A percentile compares a stretch with the other conserved stretches of the same genome.
phyloP scores from a whole-genome alignment of 1,140 invertebrate species.

The Pteromalus puparum region DNA sequence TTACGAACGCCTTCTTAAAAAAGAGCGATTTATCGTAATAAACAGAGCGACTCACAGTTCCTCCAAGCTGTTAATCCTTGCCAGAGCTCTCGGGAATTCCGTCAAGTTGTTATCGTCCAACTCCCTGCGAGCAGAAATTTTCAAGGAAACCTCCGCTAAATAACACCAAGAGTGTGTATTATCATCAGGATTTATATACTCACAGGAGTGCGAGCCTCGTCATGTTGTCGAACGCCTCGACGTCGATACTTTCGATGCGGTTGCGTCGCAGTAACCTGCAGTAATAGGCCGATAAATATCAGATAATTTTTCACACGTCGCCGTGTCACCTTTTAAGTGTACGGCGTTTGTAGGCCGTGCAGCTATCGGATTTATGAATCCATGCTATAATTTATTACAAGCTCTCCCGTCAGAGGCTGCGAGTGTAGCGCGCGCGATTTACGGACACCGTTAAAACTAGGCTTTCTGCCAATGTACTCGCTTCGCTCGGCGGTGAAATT shows the following conservation, averaged over 20 bases:
- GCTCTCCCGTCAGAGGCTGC: no score
- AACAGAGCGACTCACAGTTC: conserved; percentile 81
- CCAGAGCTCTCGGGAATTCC: conserved; percentile 80
- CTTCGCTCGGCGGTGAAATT: no score
- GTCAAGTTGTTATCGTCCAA: conserved; percentile 84
- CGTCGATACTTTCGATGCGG: conserved; percentile 80
- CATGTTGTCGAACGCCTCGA: conserved; percentile 80
- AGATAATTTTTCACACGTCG: not conserved
- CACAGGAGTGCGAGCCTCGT: conserved; percentile 82
- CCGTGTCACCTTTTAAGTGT: not conserved
- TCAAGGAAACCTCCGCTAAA: not conserved
- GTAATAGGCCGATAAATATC: conserved; percentile 3
- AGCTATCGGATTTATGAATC: conserved; percentile 35
- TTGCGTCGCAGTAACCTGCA: conserved; percentile 82
- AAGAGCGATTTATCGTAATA: no score
- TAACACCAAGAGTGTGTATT: no score
- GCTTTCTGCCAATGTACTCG: not conserved
- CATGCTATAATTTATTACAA: conserved; percentile 30
- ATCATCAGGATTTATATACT: conserved; percentile 76
- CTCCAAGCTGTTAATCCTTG: conserved; percentile 80
- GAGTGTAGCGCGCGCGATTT: not conserved
- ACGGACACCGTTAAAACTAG: conserved; percentile 14
- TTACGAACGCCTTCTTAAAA: no score
- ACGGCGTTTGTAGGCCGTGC: not conserved
- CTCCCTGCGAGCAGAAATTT: conserved; percentile 74